phyloP scores from a whole-genome alignment of 2,888 invertebrate species.

The Exephanes ischioxanthus region DNA sequence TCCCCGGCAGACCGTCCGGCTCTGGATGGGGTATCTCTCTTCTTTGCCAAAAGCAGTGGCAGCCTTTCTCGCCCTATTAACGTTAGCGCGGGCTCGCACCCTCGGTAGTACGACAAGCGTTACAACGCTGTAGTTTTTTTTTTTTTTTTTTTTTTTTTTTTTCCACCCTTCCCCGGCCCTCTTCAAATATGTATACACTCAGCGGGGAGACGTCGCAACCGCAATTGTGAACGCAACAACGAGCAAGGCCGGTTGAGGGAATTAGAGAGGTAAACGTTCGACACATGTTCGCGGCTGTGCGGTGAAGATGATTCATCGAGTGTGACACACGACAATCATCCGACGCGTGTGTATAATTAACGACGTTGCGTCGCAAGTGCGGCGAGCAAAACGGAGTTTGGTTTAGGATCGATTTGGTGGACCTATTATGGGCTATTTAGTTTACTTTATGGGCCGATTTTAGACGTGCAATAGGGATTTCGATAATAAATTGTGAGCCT shows the following conservation, averaged over 20 bases:
- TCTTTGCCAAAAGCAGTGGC: constrained; percentile 66
- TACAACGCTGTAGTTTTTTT: constrained; percentile 31
- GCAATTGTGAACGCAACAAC: constrained; percentile 16
- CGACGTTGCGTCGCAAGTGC: not conserved
- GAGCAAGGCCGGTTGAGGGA: constrained; percentile 26
- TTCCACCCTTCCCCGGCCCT: not conserved
- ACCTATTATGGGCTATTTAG: no score
- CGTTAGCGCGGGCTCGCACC: constrained; percentile 11
- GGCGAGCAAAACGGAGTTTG: not conserved
- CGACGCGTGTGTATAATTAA: constrained; percentile 1
- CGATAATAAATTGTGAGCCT: no score
- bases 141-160: not conserved
- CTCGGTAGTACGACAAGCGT: constrained; percentile 17
- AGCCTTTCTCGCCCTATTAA: constrained; percentile 42
- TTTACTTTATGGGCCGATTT: no score
- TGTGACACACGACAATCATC: not conserved
- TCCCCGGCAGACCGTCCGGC: constrained; percentile 29
- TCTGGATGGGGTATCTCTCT: constrained; percentile 40
- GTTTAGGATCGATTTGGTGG: not conserved
- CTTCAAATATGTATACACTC: constrained; percentile 59
- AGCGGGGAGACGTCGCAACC: constrained; percentile 59
- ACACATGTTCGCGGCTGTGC: constrained; percentile 22
- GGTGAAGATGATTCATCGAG: constrained; percentile 57
- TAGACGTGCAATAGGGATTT: no score
- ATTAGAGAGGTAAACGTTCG: constrained; percentile 56